Evolutionary conservation across 2,797 vertebrate genomes (phyloP).

Genomic region (Ptychobarbus kaznakovi): DNA sequence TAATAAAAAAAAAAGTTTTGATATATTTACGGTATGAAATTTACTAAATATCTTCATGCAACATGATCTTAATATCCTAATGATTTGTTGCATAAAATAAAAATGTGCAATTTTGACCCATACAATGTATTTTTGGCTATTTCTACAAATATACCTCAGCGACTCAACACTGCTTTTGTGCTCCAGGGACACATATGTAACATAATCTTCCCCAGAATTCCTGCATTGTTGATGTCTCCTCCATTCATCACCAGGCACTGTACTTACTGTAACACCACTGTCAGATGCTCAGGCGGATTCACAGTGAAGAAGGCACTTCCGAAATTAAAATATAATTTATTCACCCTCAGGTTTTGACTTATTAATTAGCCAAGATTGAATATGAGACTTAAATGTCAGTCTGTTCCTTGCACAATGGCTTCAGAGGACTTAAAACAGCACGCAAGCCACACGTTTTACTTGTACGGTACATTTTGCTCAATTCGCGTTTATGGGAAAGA

Average conservation of each 20-base stretch:
- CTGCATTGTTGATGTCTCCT: conserved; percentile 71
- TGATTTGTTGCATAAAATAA: too few relatives aligned
- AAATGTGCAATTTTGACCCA: too few relatives aligned
- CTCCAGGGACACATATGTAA: background rate
- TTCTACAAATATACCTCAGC: too few relatives aligned
- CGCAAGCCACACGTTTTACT: background rate
- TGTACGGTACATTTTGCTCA: background rate
- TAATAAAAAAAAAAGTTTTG: too few relatives aligned
- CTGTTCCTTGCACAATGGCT: background rate
- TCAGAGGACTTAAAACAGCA: background rate
- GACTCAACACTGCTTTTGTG: too few relatives aligned
- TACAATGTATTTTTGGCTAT: too few relatives aligned
- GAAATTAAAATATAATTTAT: background rate
- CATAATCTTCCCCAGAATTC: conserved; percentile 78
- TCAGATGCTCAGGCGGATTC: background rate
- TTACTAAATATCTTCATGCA: too few relatives aligned
- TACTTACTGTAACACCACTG: conserved; percentile 73
- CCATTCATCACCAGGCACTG: conserved; percentile 77
- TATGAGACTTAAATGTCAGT: background rate
- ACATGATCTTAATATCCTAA: too few relatives aligned
- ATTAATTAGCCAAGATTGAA: background rate
- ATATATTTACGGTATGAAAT: too few relatives aligned
- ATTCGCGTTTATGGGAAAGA: background rate
- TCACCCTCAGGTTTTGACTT: background rate
- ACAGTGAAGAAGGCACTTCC: background rate